Evolutionary conservation across 2,888 invertebrate species (phyloP), one percentile per base, ranked within the genome.

Genomic region (Ernsta delagoae): DNA sequence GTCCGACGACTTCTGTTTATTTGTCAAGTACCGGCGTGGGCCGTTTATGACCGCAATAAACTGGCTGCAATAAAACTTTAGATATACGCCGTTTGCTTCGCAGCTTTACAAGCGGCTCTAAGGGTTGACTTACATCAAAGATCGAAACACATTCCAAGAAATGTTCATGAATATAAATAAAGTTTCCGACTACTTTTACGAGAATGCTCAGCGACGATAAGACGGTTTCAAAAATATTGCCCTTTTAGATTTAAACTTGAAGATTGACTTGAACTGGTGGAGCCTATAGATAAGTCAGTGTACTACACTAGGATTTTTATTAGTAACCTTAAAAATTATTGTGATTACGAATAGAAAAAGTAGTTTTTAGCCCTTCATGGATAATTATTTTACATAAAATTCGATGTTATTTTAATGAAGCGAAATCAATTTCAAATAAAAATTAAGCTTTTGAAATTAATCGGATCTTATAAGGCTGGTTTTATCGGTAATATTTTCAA

Each of bases 41-140:
- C 79, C 80, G 77, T 85, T 86, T 85, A 86, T 77, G 72, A 77
- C 78, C 71, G 74, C 80, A 79, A 83, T 87, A 86, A 86, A 86
- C 80, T 75, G 81, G 77, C 77, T 67, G 72, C 70, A 72, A 79
- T 86, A 85, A 85, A 87, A 86, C 82, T 85, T 85, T 80, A 81
- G 83, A 79, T 83, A 82, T 82, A 81, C 78, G 74, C 75, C 70
- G 72, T 75, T 76, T 74, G 65, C 73, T 75, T 73, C 71, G 61
- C 54, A 71, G 73, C 72, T 75, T 74, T 76, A 75, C 76, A 74
- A 73, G 73, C 73, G 65, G 59, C 50, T 56, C 45, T 62, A 68
- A 63, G 57, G 70, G 61, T 59, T 61, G 68, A 12, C 16, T 34
- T 62, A 48, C 68, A 68, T 45, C 54, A 8, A 41, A 31, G 54